Evolutionary conservation across 2,113 vertebrate species (phyloP), one percentile per base, ranked within the genome.

Genomic region (Sinocyclocheilus maitianheensis): DNA sequence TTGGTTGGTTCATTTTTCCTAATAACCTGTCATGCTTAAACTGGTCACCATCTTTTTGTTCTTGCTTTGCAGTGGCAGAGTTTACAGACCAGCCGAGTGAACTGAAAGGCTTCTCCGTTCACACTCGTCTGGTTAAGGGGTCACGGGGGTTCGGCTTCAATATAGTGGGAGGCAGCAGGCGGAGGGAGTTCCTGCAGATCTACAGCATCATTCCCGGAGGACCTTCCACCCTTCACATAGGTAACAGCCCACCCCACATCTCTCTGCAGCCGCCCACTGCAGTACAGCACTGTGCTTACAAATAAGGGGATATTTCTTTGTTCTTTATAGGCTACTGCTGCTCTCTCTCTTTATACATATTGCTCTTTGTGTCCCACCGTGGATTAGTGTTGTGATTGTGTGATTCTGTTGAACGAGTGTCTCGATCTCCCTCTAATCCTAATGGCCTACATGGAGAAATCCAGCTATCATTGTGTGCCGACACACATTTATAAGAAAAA

Each of bases 161-260:
- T 2, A 48, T 48, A 48, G 46, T 48, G 11, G 46, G 46, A 48
- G 46, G 46, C 46, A 48, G 46, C 88, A 87, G 92, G 14, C 90
- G 91, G 0, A 81, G 90, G 22, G 94, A 96, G 90, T 95, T 95
- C 76, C 94, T 96, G 20, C 95, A 95, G 91, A 93, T 96, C 48
- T 96, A 96, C 93, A 95, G 94, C n/a, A 93, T 95, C 81, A 95
- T 94, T 2, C 80, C 94, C 9, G 94, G 90, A 72, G 95, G 95
- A 63, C 95, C 95, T 0, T 88, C 93, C 1, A 90, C 92, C 8
- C 94, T 96, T 84, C 92, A 93, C 84, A 94, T 94, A 91, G 95
- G 95, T 96, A 93, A 53, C 11, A 30, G 62, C 62, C 0, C 51
- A 26, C 3, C 62, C 0, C 51, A 26, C 3, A 14, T 48, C 46